These are phyloP conservation scores for Ptiloglossa arizonensis DNA, from an alignment of 1,140 invertebrate species.

Conservation along the genomic window DNA sequence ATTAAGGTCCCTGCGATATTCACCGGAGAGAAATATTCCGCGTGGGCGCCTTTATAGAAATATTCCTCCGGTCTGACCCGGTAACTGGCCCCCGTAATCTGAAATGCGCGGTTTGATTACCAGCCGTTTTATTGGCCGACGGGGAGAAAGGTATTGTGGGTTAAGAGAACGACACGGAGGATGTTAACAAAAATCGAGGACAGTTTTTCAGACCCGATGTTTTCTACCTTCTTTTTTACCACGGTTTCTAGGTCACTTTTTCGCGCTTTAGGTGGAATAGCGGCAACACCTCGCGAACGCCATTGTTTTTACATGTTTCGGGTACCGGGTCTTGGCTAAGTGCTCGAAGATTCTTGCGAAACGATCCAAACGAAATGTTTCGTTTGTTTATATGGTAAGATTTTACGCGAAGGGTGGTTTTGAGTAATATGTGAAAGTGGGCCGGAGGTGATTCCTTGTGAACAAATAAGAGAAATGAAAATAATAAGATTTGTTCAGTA, in stretches of 20 bases:
- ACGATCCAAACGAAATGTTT: too few species aligned
- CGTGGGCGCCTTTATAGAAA: slow-evolving; percentile 45
- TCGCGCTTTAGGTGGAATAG: neutral
- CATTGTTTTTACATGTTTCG: too few species aligned
- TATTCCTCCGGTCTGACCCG: neutral
- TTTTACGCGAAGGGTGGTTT: too few species aligned
- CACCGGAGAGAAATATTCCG: slow-evolving; percentile 11
- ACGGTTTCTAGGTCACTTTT: neutral
- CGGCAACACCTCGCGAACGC: too few species aligned
- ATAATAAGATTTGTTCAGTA: too few species aligned
- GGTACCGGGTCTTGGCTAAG: too few species aligned
- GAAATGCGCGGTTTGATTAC: slow-evolving; percentile 22
- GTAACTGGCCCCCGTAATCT: slow-evolving; percentile 9
- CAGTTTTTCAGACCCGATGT: neutral
- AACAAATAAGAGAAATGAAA: too few species aligned
- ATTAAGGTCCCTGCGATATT: slow-evolving; percentile 12
- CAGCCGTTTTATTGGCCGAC: neutral
- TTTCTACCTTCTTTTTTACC: neutral
- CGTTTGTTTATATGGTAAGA: too few species aligned
- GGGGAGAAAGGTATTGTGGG: slow-evolving; percentile 1
- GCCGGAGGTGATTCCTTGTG: too few species aligned
- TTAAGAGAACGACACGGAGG: neutral
- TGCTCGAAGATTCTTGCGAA: too few species aligned
- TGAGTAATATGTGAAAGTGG: too few species aligned
- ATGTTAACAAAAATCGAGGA: neutral